Percentiles rank a stretch among this genome's conserved stretches.
These are phyloP conservation scores for Pseudomyrmex flavicornis DNA, from an alignment of 1,140 invertebrate genomes.

Conservation along the genomic window DNA sequence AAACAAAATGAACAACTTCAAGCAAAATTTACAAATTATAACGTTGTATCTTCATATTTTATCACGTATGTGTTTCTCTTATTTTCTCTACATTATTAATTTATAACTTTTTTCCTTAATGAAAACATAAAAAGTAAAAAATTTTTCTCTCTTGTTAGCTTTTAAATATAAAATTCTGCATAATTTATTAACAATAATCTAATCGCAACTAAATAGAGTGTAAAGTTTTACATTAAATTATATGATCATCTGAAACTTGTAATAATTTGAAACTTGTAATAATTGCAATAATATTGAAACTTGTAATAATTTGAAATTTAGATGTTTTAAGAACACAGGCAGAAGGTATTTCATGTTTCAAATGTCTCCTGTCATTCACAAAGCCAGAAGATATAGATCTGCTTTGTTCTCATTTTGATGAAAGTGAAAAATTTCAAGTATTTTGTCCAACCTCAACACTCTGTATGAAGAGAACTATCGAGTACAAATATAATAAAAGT, in stretches of 20 bases:
- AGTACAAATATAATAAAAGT: conserved; percentile 87
- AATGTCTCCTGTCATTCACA: conserved; percentile 47
- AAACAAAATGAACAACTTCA: conserved; percentile 38
- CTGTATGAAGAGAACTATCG: conserved; percentile 90
- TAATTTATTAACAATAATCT: too few species aligned
- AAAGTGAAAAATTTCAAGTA: conserved; percentile 88
- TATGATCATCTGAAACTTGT: neutral
- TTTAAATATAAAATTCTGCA: too few species aligned
- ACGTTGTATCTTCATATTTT: conserved; percentile 53
- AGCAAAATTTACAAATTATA: conserved; percentile 34
- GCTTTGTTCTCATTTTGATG: conserved; percentile 90
- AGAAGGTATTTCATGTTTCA: conserved; percentile 72
- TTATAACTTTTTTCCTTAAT: too few species aligned
- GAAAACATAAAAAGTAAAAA: too few species aligned
- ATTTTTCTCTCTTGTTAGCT: too few species aligned
- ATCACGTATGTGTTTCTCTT: conserved; percentile 26
- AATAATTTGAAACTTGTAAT: conserved; percentile 62
- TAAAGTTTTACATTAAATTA: too few species aligned
- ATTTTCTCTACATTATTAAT: neutral
- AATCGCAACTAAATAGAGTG: too few species aligned
- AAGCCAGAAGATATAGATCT: conserved; percentile 69
- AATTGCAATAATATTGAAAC: conserved; percentile 24
- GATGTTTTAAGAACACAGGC: conserved; percentile 64
- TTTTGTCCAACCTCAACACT: conserved; percentile 92
- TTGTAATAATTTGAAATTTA: conserved; percentile 68